These are phyloP conservation scores for Harpalus rubripes DNA, from an alignment of 2,888 invertebrate species.

Conservation along the genomic window DNA sequence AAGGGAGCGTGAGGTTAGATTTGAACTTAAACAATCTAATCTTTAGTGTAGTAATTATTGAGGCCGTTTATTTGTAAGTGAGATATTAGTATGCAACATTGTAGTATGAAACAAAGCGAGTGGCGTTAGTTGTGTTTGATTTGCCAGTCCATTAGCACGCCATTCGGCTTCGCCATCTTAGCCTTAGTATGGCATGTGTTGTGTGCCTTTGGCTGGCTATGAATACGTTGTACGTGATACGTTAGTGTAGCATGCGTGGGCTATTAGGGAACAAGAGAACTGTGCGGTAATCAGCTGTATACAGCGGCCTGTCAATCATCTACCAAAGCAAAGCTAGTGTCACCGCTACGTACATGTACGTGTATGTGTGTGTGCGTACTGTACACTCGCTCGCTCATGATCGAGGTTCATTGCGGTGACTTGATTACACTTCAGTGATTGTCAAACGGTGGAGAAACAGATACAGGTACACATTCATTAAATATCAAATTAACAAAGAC, in stretches of 20 bases:
- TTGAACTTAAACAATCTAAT: no score
- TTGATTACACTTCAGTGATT: slow-evolving; percentile 28
- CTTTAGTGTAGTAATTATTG: no score
- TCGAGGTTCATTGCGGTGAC: slow-evolving; percentile 31
- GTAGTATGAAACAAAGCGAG: background rate
- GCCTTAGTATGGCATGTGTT: slow-evolving; percentile 26
- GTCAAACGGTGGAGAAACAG: slow-evolving; percentile 14
- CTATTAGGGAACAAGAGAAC: slow-evolving; percentile 53
- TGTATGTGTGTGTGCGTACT: slow-evolving; percentile 13
- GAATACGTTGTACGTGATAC: slow-evolving; percentile 23
- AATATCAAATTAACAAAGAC: no score
- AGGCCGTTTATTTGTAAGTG: background rate
- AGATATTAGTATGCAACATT: background rate
- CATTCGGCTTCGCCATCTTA: background rate
- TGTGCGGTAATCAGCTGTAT: slow-evolving; percentile 54
- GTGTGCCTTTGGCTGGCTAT: background rate
- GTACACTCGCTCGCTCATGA: slow-evolving; percentile 4
- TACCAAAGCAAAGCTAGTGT: background rate
- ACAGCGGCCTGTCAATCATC: slow-evolving; percentile 55
- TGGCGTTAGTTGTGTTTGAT: background rate
- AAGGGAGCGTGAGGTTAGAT: no score
- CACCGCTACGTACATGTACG: background rate
- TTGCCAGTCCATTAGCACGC: slow-evolving; percentile 12
- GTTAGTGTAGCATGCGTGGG: slow-evolving; percentile 32
- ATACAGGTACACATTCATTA: background rate